A percentile compares a stretch with the other conserved stretches of the same genome.
Evolutionary conservation across 2,888 invertebrate species (phyloP).

Genomic region (Pedicia rivosa): DNA sequence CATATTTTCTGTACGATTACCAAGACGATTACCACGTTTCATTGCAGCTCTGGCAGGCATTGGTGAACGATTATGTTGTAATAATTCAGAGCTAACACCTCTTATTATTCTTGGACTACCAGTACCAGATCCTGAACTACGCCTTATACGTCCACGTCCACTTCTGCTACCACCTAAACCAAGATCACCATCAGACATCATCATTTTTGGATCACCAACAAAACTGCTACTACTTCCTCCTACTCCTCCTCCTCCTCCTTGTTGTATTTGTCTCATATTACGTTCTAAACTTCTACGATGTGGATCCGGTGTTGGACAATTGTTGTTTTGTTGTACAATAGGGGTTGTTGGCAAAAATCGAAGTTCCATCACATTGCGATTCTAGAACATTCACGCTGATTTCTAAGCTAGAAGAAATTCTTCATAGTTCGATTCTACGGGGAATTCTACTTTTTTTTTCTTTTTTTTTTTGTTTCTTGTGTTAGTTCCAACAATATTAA

Average conservation of each 20-base stretch:
- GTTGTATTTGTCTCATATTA: too few species aligned
- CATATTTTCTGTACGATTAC: slow-evolving; percentile 30
- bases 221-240: not conserved
- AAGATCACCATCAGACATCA: slow-evolving; percentile 3
- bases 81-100: slow-evolving; percentile 1
- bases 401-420: slow-evolving; percentile 20
- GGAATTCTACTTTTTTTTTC: slow-evolving; percentile 6
- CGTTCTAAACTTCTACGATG: slow-evolving; percentile 26
- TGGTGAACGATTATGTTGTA: slow-evolving; percentile 19
- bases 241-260: not conserved
- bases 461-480: too few species aligned
- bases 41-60: slow-evolving; percentile 24
- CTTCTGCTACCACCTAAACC: not conserved
- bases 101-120: slow-evolving; percentile 29
- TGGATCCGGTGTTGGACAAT: slow-evolving; percentile 13
- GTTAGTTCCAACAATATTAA: too few species aligned
- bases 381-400: slow-evolving; percentile 30
- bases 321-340: slow-evolving; percentile 3
- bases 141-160: slow-evolving; percentile 13
- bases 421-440: slow-evolving; percentile 14
- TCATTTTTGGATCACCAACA: slow-evolving; percentile 6
- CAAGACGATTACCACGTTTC: slow-evolving; percentile 26
- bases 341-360: slow-evolving; percentile 24
- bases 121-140: slow-evolving; percentile 18
- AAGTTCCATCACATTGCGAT: slow-evolving; percentile 30